Percentiles rank a stretch among this genome's conserved stretches.
Conservation (phyloP, 2,888 invertebrate genomes). For the Caenorhabditis sp. region DNA sequence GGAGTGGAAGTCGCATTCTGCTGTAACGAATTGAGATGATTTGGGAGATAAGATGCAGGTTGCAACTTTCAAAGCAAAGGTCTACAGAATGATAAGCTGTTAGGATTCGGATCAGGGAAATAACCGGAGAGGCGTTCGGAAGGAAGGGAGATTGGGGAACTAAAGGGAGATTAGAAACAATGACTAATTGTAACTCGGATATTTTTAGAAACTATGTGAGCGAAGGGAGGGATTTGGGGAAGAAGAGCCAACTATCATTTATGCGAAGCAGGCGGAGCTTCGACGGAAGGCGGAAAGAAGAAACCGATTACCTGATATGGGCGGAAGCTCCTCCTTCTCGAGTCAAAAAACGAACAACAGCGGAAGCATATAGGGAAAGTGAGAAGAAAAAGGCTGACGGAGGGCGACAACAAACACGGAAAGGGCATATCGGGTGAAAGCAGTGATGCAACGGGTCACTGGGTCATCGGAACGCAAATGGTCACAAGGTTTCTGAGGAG, state of each 20-base stretch:
- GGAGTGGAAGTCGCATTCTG: slow-evolving; percentile 20
- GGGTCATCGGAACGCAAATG: slow-evolving; percentile 58
- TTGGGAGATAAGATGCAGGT: not conserved
- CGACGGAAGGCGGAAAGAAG: not conserved
- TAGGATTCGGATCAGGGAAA: not conserved
- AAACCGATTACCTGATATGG: slow-evolving; percentile 48
- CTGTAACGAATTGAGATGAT: not conserved
- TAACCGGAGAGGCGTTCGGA: not conserved
- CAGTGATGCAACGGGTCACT: slow-evolving; percentile 52
- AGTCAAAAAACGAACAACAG: slow-evolving; percentile 20
- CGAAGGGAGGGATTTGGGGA: too few species aligned
- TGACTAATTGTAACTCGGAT: not conserved
- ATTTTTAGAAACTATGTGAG: not conserved
- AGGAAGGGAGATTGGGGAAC: not conserved
- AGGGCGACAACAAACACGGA: slow-evolving; percentile 29
- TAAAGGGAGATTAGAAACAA: not conserved
- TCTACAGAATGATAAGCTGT: not conserved
- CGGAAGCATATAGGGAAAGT: slow-evolving; percentile 20
- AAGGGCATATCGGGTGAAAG: slow-evolving; percentile 45
- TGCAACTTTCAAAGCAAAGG: not conserved
- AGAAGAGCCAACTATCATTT: too few species aligned
- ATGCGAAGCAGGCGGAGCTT: slow-evolving; percentile 10
- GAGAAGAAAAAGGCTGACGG: slow-evolving; percentile 27
- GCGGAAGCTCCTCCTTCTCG: slow-evolving; percentile 17
- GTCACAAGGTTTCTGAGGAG: slow-evolving; percentile 46